phyloP scores from a whole-genome alignment of 2,797 vertebrate species.

The Lutjanus campechanus region DNA sequence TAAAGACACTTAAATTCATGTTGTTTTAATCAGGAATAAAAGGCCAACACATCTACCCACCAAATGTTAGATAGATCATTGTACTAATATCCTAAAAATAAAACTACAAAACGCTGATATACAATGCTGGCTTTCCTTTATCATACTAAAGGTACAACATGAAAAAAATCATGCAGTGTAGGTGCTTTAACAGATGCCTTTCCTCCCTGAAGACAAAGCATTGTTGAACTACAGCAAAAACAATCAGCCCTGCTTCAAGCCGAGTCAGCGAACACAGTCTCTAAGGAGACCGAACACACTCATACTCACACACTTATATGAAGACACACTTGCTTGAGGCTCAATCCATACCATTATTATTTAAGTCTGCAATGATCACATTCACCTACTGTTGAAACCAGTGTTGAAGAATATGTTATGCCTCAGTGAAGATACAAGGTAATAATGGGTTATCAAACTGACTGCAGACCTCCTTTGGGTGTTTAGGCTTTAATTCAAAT shows the following conservation, averaged over 20 bases:
- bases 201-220: conserved; percentile 28
- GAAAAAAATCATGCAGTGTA: not conserved
- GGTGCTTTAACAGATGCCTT: conserved; percentile 11
- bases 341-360: not conserved
- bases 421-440: not conserved
- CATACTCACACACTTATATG: not conserved
- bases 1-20: not conserved
- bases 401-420: not conserved
- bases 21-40: not conserved
- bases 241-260: conserved; percentile 16
- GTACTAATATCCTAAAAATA: not conserved
- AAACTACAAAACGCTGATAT: not conserved
- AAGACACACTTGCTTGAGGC: conserved; percentile 5
- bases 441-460: not conserved
- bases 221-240: conserved; percentile 19
- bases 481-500: too few relatives aligned
- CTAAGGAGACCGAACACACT: not conserved
- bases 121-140: too few relatives aligned
- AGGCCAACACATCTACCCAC: not conserved
- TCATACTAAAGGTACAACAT: not conserved
- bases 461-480: too few relatives aligned
- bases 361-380: not conserved
- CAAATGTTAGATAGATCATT: too few relatives aligned
- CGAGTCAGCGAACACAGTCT: conserved; percentile 21
- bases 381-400: not conserved